Evolutionary conservation across 2,797 vertebrate genomes (phyloP), one percentile per base, ranked within the genome.

Genomic region (Tinamus major): DNA sequence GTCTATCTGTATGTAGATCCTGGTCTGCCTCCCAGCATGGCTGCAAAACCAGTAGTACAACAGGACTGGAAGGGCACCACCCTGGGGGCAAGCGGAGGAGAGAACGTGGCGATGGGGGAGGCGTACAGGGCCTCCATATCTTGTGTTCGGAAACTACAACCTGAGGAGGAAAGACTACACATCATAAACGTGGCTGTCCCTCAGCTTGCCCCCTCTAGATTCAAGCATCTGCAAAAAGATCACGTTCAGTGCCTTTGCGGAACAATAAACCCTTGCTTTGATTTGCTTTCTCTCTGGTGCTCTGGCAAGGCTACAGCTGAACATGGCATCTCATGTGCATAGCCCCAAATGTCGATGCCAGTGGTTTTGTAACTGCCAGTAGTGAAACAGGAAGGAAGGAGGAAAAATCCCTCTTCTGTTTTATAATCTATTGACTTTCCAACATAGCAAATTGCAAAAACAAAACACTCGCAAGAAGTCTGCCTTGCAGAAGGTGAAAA

Each of bases 401-500:
- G 15, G 41, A 35, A 46, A 71, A 55, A 35, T 94, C 88, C 62
- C 62, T 91, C 17, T 79, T 86, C 53, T 88, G 16, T 79, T 92
- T 79, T 79, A 27, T 85, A 86, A 90, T 88, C 63, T 39, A 37
- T 48, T 92, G 92, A 81, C 90, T 90, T 93, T 89, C 65, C 84
- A 92, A 71, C 46, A 8, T 20, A 84, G 89, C 64, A 91, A 90
- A 92, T 4, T 55, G 79, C 59, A 79, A 71, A 87, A 90, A 92
- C 61, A 95, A 92, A 90, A 62, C 80, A 42, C 78, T 88, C 8
- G 48, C 44, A 80, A 78, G 85, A 92, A 84, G 80, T 83, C 88
- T 94, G 69, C 39, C 76, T 87, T 93, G 56, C 59, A 75, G 86
- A 91, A 91, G 92, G 90, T 92, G 82, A 93, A 93, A 94, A 91